A percentile compares a stretch with the other conserved stretches of the same genome.
These are phyloP conservation scores for Chrysotoxum bicinctum DNA, from an alignment of 2,888 invertebrate genomes.

Conservation along the genomic window DNA sequence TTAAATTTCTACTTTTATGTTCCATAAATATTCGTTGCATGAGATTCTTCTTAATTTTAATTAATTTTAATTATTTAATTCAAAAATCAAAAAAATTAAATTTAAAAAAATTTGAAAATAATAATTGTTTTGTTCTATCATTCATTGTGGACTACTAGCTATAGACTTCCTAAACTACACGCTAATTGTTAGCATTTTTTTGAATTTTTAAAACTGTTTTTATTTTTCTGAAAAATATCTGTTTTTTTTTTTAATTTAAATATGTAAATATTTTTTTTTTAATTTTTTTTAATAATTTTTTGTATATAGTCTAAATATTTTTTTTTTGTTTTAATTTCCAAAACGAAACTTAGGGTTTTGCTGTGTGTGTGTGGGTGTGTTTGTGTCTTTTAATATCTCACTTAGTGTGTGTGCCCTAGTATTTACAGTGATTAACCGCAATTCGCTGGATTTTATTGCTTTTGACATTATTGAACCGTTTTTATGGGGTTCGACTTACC, in stretches of 20 bases:
- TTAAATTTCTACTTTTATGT: slow-evolving; percentile 81
- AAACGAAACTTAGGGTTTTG: slow-evolving; percentile 52
- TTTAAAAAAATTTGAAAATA: slow-evolving; percentile 9
- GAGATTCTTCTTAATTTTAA: slow-evolving; percentile 76
- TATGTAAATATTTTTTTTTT: slow-evolving; percentile 64
- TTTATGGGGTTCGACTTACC: slow-evolving; percentile 34
- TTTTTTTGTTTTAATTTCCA: slow-evolving; percentile 48
- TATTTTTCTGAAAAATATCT: slow-evolving; percentile 29
- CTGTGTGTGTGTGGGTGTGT: slow-evolving; percentile 8
- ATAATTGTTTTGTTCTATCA: not conserved
- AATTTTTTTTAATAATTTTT: slow-evolving; percentile 8
- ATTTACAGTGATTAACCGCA: slow-evolving; percentile 63
- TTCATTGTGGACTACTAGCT: slow-evolving; percentile 50
- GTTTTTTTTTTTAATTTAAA: slow-evolving; percentile 72
- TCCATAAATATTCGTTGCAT: slow-evolving; percentile 82
- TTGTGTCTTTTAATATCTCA: not conserved
- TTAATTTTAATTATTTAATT: slow-evolving; percentile 55
- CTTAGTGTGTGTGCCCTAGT: slow-evolving; percentile 39
- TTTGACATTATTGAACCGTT: slow-evolving; percentile 14
- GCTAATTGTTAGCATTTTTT: slow-evolving; percentile 64
- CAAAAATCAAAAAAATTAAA: not conserved
- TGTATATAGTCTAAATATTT: slow-evolving; percentile 70
- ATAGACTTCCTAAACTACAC: slow-evolving; percentile 40
- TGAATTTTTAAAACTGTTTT: slow-evolving; percentile 56
- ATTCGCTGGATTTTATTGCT: slow-evolving; percentile 55